A percentile compares a stretch with the other conserved stretches of the same genome.
phyloP scores from a whole-genome alignment of 2,888 invertebrate species.

The Congeria kusceri region DNA sequence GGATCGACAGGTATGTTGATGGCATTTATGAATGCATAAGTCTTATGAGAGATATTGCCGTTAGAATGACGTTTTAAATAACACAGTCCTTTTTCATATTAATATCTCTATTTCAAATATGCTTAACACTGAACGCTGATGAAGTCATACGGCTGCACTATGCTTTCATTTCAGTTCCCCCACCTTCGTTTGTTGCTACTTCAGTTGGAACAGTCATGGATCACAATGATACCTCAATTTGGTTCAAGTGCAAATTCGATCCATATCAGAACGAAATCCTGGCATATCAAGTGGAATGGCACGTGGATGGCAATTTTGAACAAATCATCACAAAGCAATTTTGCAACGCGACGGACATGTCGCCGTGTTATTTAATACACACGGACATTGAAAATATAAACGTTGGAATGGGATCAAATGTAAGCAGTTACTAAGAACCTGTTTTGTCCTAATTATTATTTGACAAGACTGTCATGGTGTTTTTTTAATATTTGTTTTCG shows the following conservation, averaged over 20 bases:
- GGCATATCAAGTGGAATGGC: constrained; percentile 28
- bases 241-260: constrained; percentile 22
- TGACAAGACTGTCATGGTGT: no score
- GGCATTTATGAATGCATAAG: no score
- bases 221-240: neutral
- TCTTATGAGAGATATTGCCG: neutral
- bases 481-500: no score
- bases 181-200: constrained; percentile 20
- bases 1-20: no score
- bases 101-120: no score
- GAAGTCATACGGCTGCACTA: no score
- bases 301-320: constrained; percentile 1
- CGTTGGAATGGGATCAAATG: constrained; percentile 25
- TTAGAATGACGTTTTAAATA: no score
- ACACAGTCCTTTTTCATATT: no score
- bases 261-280: constrained; percentile 11
- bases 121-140: no score
- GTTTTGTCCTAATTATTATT: no score
- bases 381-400: constrained; percentile 5
- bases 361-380: constrained; percentile 2
- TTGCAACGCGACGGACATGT: neutral
- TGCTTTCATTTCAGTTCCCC: constrained; percentile 3
- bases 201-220: neutral
- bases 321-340: constrained; percentile 8
- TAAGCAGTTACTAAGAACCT: no score